These are phyloP conservation scores for Grantiella picta DNA, from an alignment of 2,113 vertebrate species.

Conservation along the genomic window DNA sequence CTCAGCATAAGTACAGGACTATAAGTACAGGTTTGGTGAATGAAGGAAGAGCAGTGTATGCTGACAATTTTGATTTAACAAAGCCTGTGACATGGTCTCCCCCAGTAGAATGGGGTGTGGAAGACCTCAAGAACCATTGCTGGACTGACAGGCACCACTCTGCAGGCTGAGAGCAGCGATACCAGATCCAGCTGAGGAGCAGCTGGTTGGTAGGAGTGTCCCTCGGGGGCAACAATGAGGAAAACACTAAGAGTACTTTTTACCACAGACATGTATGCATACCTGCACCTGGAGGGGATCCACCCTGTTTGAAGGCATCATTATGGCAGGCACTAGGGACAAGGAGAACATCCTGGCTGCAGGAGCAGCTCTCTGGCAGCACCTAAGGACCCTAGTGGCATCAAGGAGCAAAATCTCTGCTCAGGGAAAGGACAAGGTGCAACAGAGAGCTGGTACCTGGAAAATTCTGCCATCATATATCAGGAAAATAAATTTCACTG, in stretches of 20 bases:
- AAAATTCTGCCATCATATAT: not conserved
- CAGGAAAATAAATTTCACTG: not conserved
- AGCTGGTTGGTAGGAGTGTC: not conserved
- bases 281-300: not conserved
- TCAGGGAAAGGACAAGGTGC: not conserved
- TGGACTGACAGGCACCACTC: not conserved
- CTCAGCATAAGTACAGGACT: not conserved
- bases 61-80: not conserved
- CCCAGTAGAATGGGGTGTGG: rapidly evolving
- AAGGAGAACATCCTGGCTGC: not conserved
- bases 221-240: rapidly evolving
- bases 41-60: not conserved
- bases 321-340: not conserved
- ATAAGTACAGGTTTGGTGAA: not conserved
- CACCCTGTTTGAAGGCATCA: not conserved
- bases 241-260: not conserved
- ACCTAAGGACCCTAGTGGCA: not conserved
- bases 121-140: not conserved
- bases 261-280: rapidly evolving
- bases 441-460: not conserved
- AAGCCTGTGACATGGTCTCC: not conserved
- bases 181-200: not conserved
- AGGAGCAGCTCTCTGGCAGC: not conserved
- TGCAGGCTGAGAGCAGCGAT: rapidly evolving
- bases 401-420: not conserved